Conservation (phyloP, 2,888 invertebrate genomes). For the Polydrusus pterygomalis region DNA sequence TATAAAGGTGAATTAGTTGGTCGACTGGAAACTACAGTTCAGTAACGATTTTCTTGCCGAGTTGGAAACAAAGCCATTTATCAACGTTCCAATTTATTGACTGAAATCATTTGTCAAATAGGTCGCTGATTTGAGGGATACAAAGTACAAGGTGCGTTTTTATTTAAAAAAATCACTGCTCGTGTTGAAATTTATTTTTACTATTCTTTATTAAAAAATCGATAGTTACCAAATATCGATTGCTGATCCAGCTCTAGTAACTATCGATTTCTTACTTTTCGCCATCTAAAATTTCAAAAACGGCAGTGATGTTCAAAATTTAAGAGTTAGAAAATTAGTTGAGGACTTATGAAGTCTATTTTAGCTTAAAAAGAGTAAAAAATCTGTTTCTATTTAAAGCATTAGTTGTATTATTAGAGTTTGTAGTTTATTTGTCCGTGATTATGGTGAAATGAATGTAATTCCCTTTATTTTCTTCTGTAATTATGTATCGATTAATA, state of each 20-base stretch:
- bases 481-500: slow-evolving; percentile 37
- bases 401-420: slow-evolving; percentile 35
- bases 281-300: not conserved
- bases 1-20: no score
- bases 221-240: not conserved
- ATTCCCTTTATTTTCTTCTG: slow-evolving; percentile 35
- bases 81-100: not conserved
- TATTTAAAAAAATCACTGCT: slow-evolving; percentile 5
- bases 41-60: no score
- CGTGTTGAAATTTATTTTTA: not conserved
- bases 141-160: slow-evolving; percentile 10
- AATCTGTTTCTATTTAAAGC: slow-evolving; percentile 30
- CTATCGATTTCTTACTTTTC: not conserved
- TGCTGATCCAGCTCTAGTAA: not conserved
- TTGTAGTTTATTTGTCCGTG: slow-evolving; percentile 35
- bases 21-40: no score
- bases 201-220: not conserved
- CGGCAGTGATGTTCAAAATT: slow-evolving; percentile 1
- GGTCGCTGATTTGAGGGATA: slow-evolving; percentile 4
- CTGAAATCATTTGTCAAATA: slow-evolving; percentile 2
- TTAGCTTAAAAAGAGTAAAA: slow-evolving; percentile 35
- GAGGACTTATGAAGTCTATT: slow-evolving; percentile 31
- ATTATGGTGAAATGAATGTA: slow-evolving; percentile 40
- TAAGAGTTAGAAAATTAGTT: slow-evolving; percentile 22
- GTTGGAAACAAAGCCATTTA: no score